These are phyloP conservation scores for Galerucella pusilla DNA, from an alignment of 2,888 invertebrate genomes.

Conservation along the genomic window DNA sequence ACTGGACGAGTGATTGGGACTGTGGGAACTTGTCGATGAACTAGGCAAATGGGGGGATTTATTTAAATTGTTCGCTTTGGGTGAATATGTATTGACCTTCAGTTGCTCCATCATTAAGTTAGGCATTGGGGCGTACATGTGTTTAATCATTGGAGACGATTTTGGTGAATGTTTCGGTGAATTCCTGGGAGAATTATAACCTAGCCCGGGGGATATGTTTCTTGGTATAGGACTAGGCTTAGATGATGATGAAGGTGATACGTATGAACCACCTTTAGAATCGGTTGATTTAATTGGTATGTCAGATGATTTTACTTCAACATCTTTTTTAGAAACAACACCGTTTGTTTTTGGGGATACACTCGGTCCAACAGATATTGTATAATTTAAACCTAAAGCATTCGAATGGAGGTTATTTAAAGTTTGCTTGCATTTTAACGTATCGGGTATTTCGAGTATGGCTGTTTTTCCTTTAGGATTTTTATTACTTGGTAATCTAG, in stretches of 20 bases:
- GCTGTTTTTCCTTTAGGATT: slow-evolving; percentile 28
- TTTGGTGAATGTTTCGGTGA: slow-evolving; percentile 54
- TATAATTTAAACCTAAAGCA: slow-evolving; percentile 62
- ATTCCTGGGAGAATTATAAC: slow-evolving; percentile 40
- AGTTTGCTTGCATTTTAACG: slow-evolving; percentile 48
- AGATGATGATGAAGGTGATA: slow-evolving; percentile 32
- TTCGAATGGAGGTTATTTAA: slow-evolving; percentile 57
- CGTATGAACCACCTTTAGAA: slow-evolving; percentile 11
- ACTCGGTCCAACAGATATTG: slow-evolving; percentile 57
- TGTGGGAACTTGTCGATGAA: slow-evolving; percentile 27
- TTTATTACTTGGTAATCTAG: slow-evolving; percentile 54
- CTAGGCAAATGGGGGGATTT: slow-evolving; percentile 36
- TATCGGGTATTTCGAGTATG: slow-evolving; percentile 31
- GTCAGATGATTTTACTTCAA: slow-evolving; percentile 32
- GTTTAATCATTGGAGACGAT: slow-evolving; percentile 53
- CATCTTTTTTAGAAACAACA: slow-evolving; percentile 42
- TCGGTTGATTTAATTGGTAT: slow-evolving; percentile 37
- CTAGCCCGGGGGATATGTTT: slow-evolving; percentile 38
- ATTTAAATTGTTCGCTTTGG: slow-evolving; percentile 30
- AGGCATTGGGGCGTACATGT: slow-evolving; percentile 52
- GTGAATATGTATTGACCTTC: slow-evolving; percentile 37
- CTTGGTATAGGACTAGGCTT: slow-evolving; percentile 37
- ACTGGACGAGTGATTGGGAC: slow-evolving; percentile 21
- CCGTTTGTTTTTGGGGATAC: slow-evolving; percentile 46
- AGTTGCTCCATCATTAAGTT: slow-evolving; percentile 44